Evolutionary conservation across 2,888 invertebrate genomes (phyloP).

Genomic region (Vesta saturnalis): DNA sequence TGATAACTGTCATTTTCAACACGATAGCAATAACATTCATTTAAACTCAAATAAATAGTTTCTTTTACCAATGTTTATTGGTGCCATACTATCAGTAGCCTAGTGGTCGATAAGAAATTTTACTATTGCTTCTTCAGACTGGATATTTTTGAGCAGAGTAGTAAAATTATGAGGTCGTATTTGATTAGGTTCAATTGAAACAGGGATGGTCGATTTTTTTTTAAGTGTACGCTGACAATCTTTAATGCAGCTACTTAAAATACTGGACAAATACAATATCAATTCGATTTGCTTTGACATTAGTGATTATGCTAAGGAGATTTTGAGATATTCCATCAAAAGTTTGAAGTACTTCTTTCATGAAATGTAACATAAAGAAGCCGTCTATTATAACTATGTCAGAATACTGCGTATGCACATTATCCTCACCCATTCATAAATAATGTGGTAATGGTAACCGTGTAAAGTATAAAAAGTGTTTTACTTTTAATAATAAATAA

Average conservation of each 20-base stretch:
- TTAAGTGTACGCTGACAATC: conserved; percentile 39
- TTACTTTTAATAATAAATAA: too few relatives aligned
- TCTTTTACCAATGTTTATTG: too few relatives aligned
- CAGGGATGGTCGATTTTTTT: conserved; percentile 20
- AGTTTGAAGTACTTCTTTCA: conserved; percentile 43
- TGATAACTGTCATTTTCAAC: background rate
- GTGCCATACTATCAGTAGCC: conserved; percentile 46
- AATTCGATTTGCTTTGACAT: conserved; percentile 39
- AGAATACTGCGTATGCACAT: conserved; percentile 20
- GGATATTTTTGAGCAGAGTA: conserved; percentile 43
- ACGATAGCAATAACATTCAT: background rate
- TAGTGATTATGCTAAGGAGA: conserved; percentile 26
- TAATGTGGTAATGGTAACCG: too few relatives aligned
- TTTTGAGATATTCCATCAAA: conserved; percentile 43
- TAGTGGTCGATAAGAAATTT: conserved; percentile 48
- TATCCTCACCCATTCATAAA: too few relatives aligned
- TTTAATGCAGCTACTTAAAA: conserved; percentile 34
- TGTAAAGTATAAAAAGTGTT: too few relatives aligned
- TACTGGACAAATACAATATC: conserved; percentile 34
- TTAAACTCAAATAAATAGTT: background rate
- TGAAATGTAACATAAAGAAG: conserved; percentile 45
- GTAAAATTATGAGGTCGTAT: too few relatives aligned
- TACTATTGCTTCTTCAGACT: conserved; percentile 48
- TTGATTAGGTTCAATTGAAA: conserved; percentile 44
- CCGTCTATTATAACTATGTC: conserved; percentile 43